Evolutionary conservation across 2,797 vertebrate species (phyloP), one percentile per base, ranked within the genome.

Genomic region (Clarias fuscus): DNA sequence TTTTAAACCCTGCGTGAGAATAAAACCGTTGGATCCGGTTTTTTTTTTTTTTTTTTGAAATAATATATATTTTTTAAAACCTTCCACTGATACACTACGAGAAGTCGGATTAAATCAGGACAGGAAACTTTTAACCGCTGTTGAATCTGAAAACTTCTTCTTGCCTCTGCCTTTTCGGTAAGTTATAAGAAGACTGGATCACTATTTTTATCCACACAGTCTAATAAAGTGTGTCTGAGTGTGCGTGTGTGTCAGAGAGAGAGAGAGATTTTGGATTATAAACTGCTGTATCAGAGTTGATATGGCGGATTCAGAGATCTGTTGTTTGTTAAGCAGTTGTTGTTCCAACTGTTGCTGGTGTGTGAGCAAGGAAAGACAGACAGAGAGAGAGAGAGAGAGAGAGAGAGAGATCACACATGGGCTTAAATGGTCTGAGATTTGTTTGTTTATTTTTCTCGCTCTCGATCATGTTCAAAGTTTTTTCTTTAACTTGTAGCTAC

Each of bases 81-180:
- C 59, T 62, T 67, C 71, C 71, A 20, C 30, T 15, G 10, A 43
- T 48, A 1, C 70, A n/a, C 5, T 40, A 84, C 68, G 84, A 65
- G 37, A 53, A 43, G 37, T 59, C n/a, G 89, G 83, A 82, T 71
- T 84, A 81, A 81, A 78, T 13, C 72, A 8, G 56, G 64, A 82
- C 53, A 37, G 20, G 58, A 59, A 43, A 68, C 56, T 40, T 53
- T 78, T 76, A 84, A 53, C 84, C 15, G 61, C 61, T 89, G 86
- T 90, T 85, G 76, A 22, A 64, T 72, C 83, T 30, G 85, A 89
- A 88, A 59, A 20, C 72, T 59, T 37, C 48, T 40, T 17, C 24
- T 48, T 33, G 33, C n/a, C 33, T 53, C 48, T 89, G 87, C 88
- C 84, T 92, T 88, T 86, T 93, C 93, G 95, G 95, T 96, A 87